Evolutionary conservation across 1,140 invertebrate species (phyloP).

Genomic region (Dryas iulia): DNA sequence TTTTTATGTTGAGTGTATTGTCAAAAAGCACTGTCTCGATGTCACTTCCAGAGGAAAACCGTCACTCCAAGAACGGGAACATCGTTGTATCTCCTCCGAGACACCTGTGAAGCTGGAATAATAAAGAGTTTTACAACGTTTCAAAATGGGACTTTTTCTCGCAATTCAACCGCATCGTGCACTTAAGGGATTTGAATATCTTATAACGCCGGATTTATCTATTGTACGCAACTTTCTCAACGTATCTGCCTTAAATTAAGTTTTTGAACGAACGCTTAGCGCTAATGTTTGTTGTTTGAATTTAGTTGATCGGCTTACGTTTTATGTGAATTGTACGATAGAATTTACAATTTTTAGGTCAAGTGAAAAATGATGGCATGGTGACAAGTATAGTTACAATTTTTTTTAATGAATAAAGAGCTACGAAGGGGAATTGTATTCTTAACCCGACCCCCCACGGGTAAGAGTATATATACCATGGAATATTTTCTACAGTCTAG

Average conservation of each 20-base stretch:
- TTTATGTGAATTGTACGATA: too few relatives aligned
- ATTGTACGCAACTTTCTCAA: slow-evolving; percentile 61
- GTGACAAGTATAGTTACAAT: too few relatives aligned
- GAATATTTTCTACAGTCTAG: too few relatives aligned
- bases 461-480: too few relatives aligned
- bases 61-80: slow-evolving; percentile 32
- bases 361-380: too few relatives aligned
- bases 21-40: slow-evolving; percentile 16
- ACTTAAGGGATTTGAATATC: slow-evolving; percentile 80
- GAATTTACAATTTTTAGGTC: not conserved
- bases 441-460: too few relatives aligned
- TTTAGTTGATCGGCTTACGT: slow-evolving; percentile 15
- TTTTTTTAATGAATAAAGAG: too few relatives aligned
- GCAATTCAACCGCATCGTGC: slow-evolving; percentile 76
- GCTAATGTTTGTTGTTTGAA: slow-evolving; percentile 34
- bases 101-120: slow-evolving; percentile 75
- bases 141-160: slow-evolving; percentile 77
- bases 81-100: slow-evolving; percentile 56
- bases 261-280: slow-evolving; percentile 57
- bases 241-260: slow-evolving; percentile 59
- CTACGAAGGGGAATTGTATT: too few relatives aligned
- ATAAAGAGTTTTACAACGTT: slow-evolving; percentile 78
- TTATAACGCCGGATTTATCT: slow-evolving; percentile 74
- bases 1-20: not conserved
- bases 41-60: slow-evolving; percentile 15